Conservation (phyloP, 2,113 vertebrate genomes). For the Corythornis vintsioides region DNA sequence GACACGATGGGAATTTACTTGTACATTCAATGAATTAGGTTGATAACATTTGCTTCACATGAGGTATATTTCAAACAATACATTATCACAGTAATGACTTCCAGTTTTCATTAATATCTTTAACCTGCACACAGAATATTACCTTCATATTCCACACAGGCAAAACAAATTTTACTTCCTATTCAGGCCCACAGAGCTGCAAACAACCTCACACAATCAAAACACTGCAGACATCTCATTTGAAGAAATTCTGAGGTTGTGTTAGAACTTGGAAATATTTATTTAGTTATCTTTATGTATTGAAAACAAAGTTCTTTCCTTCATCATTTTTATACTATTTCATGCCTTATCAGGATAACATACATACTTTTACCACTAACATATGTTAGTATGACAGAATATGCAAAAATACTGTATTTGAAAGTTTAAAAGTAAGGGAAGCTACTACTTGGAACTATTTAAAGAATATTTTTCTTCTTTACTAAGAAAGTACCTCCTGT, state of each 20-base stretch:
- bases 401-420: background rate
- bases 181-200: background rate
- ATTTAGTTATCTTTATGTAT: background rate
- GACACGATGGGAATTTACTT: background rate
- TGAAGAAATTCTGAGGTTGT: background rate
- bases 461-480: constrained; percentile 37
- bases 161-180: background rate
- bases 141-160: background rate
- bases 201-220: background rate
- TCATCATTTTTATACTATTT: background rate
- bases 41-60: background rate
- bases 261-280: background rate
- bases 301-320: background rate
- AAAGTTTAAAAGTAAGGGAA: constrained; percentile 40
- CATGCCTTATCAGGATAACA: background rate
- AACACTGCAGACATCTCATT: background rate
- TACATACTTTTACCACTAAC: background rate
- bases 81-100: background rate
- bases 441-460: constrained; percentile 34
- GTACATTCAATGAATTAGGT: background rate
- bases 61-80: background rate
- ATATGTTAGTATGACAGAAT: background rate
- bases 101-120: background rate
- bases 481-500: constrained; percentile 51
- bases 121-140: background rate